Base-by-base conservation (phyloP, 2,888 invertebrate genomes). In the Aricia artaxerxes region DNA sequence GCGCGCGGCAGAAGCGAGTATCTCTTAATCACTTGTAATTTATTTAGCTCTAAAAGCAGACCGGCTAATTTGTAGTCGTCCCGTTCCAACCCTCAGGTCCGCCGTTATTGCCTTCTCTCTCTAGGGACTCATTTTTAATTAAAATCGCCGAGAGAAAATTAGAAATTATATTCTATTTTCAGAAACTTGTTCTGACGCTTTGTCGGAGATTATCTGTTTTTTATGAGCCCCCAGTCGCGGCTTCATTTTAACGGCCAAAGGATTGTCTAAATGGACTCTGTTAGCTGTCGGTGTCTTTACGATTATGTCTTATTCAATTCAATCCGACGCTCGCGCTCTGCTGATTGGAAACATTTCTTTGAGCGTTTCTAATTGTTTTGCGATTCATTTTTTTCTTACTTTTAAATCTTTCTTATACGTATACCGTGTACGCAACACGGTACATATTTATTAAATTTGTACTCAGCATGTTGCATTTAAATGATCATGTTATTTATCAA, bases 141-240 rank as follows among this genome's bases (percentile, higher is more conserved):
- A 94, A 94, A 94, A 94, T 93, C 92, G 91, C 92, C 91, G 92
- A 85, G 92, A 94, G 93, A 92, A 92, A 94, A 94, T 94, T 93
- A 93, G 94, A 94, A 94, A 94, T 94, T 94, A 94, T 94, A 94
- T 94, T 94, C 94, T 94, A 94, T 94, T 94, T 94, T 91, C 93
- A 90, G 92, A 94, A 93, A 94, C 93, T 94, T 94, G 94, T 89
- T 92, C 93, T 90, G 93, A 91, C 84, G 93, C 89, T 93, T 94
- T 93, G 94, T 91, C 84, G 89, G 90, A 92, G 94, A 93, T 94
- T 93, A 94, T 93, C 91, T 92, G 86, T 90, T 93, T 94, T 94
- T 94, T 94, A 94, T 93, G 93, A 91, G 92, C 90, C 94, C 93
- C 94, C 82, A 89, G 92, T 87, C 89, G 93, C 88, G 90, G 88